phyloP scores from a whole-genome alignment of 1,140 invertebrate species.

The Neuroterus valhalla region DNA sequence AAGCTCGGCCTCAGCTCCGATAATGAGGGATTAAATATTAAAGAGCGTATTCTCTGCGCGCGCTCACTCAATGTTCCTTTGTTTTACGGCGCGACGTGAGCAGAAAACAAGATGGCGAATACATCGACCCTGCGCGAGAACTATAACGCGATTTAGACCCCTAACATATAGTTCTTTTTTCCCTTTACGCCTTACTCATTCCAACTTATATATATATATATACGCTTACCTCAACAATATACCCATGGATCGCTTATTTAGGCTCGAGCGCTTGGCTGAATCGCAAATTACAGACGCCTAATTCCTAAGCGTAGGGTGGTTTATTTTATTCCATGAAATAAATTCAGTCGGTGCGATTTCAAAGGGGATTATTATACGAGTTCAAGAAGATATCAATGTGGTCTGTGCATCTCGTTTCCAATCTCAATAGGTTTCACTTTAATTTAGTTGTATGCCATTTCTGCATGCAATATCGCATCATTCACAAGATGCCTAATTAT shows the following conservation, averaged over 20 bases:
- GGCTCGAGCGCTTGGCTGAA: constrained; percentile 17
- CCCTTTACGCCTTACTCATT: constrained; percentile 18
- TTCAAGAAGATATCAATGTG: background rate
- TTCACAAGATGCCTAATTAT: background rate
- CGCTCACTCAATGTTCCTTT: constrained; percentile 69
- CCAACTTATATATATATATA: constrained; percentile 14
- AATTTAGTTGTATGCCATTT: constrained; percentile 28
- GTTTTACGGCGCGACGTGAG: constrained; percentile 73
- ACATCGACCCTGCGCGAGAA: constrained; percentile 48
- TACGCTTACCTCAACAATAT: constrained; percentile 21
- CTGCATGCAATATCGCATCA: constrained; percentile 10
- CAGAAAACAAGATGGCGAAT: constrained; percentile 71
- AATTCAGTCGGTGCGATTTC: constrained; percentile 23
- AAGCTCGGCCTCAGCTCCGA: constrained; percentile 66
- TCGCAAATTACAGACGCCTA: constrained; percentile 24
- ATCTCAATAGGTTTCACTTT: background rate
- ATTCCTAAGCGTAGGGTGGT: constrained; percentile 18
- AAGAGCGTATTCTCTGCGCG: constrained; percentile 64
- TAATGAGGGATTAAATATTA: constrained; percentile 76
- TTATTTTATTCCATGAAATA: constrained; percentile 22
- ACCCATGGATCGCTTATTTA: constrained; percentile 28
- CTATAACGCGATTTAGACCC: constrained; percentile 66
- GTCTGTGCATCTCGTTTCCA: background rate
- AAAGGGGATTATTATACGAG: background rate
- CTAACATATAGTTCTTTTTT: constrained; percentile 37